Base-by-base conservation (phyloP, 2,888 invertebrate genomes). In the Acronicta alni region DNA sequence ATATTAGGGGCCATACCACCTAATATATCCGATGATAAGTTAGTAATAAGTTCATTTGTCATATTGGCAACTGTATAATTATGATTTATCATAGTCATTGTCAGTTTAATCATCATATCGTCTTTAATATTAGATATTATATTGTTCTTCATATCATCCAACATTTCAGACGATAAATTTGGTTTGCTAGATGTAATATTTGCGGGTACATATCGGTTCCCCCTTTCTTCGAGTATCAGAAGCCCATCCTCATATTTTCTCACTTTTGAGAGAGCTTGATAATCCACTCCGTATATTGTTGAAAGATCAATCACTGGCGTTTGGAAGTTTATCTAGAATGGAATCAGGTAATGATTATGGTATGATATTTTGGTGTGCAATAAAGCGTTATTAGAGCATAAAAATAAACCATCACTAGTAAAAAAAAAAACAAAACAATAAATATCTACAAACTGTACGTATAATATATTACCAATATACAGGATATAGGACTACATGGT, bases 261-360 rank as follows among this genome's bases (percentile, higher is more conserved):
- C 2, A 90, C 80, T 35, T 65, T 67, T 6, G 80, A 69, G 23
- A 86, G 77, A 18, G 84, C 78, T 37, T 75, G 67, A 30, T 91
- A 83, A 57, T 89, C 82, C 6, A 87, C 83, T 52, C 91, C 91
- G 41, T 91, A 92, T 57, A 92, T 80, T 15, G 86, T 87, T 17
- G 91, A 92, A 10, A 92, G 78, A 72, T 91, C 91, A 41, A 91
- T 58, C 12, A 87, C 47, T 3, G 91, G 91, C 3, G 91, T 91
- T 85, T 91, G 90, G 20, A 82, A 84, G 65, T 91, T 91, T 26
- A 91, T 86, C 91, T 92, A 69, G 5, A 66, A 47, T 0, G n/a
- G n/a, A n/a, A n/a, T n/a, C n/a, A n/a, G n/a, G n/a, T n/a, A n/a
- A n/a, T n/a, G n/a, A n/a, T n/a, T n/a, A n/a, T n/a, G n/a, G n/a